Conservation (phyloP, 2,888 invertebrate species). For the Deilephila elpenor region DNA sequence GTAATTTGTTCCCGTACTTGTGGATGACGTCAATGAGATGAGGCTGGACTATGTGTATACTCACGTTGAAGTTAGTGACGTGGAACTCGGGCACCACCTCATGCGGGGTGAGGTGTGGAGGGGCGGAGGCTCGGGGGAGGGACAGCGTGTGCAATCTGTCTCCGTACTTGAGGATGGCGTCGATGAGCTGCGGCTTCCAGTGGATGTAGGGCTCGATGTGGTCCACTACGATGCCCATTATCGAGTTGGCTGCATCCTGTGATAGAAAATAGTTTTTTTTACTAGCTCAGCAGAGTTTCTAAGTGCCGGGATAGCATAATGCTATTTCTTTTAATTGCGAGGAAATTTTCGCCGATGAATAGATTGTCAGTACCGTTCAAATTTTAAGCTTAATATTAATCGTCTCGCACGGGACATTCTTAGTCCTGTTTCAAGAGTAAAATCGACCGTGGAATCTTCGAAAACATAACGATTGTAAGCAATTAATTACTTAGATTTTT, state of each 20-base stretch:
- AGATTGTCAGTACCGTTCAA: too few relatives aligned
- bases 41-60: constrained; percentile 53
- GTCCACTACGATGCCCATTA: constrained; percentile 85
- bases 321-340: too few relatives aligned
- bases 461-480: too few relatives aligned
- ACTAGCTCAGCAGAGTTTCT: too few relatives aligned
- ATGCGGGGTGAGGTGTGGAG: constrained; percentile 36
- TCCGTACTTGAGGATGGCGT: constrained; percentile 86
- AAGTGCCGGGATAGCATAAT: too few relatives aligned
- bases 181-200: constrained; percentile 84
- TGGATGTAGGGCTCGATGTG: constrained; percentile 82
- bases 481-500: too few relatives aligned
- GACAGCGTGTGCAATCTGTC: constrained; percentile 85
- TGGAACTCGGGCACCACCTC: constrained; percentile 63
- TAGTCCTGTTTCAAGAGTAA: too few relatives aligned
- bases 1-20: constrained; percentile 86
- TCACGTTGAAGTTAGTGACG: constrained; percentile 73
- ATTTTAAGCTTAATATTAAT: too few relatives aligned
- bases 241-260: constrained; percentile 84
- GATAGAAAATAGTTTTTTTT: not conserved
- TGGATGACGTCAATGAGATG: constrained; percentile 84
- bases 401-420: too few relatives aligned
- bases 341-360: too few relatives aligned
- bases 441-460: too few relatives aligned
- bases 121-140: constrained; percentile 51